Base-by-base conservation (phyloP, 2,113 vertebrate genomes). In the Xiphias gladius region DNA sequence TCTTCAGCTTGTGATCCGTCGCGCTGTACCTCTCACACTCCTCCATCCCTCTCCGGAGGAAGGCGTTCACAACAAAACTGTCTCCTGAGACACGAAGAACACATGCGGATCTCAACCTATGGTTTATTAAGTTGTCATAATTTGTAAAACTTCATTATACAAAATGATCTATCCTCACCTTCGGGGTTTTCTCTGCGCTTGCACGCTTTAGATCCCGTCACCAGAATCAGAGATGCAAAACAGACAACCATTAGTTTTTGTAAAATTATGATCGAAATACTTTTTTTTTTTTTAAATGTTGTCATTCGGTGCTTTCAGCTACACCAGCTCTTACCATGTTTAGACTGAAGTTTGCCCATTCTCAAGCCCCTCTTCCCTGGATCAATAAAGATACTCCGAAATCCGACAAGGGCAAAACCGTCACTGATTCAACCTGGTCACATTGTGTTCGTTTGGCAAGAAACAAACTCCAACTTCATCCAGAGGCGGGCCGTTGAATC, bases 291-390 rank as follows among this genome's bases (percentile, higher is more conserved):
- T 43, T 13, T 43, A 11, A 20, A 61, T 52, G 5, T 12, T 64
- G 26, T 30, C 6, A 46, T 32, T 64, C 9, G 16, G 1, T 16
- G 9, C n/a, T 67, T 26, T 32, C 7, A 66, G 17, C 2, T 14
- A 5, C n/a, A 24, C 10, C 4, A 39, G 48, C 3, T 80, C 93
- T 95, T 91, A 96, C 95, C 95, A 83, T 96, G 94, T 89, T 96
- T 96, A 14, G 95, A 96, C 74, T 95, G 95, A 85, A 94, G 91
- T 95, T 96, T 96, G 19, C 95, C 95, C 95, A 96, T 96, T 77
- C 52, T 90, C 58, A 50, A 35, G 80, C 63, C 63, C 66, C 67
- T 79, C 75, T 86, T 88, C 79, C 78, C 67, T 35, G 63, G 61
- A 85, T 92, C 86, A 73, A 70, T 87, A 61, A 72, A 86, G 46